phyloP scores from a whole-genome alignment of 2,888 invertebrate species.

The Sipha maydis region DNA sequence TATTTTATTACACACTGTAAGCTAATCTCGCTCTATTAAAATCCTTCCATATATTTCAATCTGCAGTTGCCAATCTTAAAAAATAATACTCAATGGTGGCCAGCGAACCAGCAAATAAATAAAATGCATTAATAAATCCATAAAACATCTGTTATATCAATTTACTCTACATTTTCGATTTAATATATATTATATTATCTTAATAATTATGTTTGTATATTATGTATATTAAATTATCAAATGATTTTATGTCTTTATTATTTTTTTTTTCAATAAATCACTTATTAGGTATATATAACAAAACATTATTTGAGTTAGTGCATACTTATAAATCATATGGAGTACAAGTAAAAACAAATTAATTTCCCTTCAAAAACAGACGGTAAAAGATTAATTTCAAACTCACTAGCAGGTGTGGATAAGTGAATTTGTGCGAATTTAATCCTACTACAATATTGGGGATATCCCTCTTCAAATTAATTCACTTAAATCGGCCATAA shows the following conservation, averaged over 20 bases:
- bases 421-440: slow-evolving; percentile 18
- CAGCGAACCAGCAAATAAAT: too few species aligned
- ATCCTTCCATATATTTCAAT: neutral
- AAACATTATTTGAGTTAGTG: neutral
- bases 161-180: too few species aligned
- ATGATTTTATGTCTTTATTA: too few species aligned
- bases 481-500: slow-evolving; percentile 19
- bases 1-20: slow-evolving; percentile 23
- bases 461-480: neutral
- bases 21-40: neutral
- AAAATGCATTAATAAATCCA: too few species aligned
- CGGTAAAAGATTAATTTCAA: slow-evolving; percentile 16
- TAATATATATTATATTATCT: neutral
- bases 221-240: neutral
- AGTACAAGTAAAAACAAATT: slow-evolving; percentile 5
- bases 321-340: neutral
- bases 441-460: neutral
- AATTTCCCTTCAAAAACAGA: slow-evolving; percentile 30
- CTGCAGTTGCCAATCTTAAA: too few species aligned
- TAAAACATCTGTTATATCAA: too few species aligned
- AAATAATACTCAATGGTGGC: too few species aligned
- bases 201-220: neutral
- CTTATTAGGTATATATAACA: neutral
- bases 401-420: slow-evolving; percentile 23
- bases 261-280: neutral